Evolutionary conservation across 2,113 vertebrate genomes (phyloP).

Genomic region (Pygoscelis adeliae): DNA sequence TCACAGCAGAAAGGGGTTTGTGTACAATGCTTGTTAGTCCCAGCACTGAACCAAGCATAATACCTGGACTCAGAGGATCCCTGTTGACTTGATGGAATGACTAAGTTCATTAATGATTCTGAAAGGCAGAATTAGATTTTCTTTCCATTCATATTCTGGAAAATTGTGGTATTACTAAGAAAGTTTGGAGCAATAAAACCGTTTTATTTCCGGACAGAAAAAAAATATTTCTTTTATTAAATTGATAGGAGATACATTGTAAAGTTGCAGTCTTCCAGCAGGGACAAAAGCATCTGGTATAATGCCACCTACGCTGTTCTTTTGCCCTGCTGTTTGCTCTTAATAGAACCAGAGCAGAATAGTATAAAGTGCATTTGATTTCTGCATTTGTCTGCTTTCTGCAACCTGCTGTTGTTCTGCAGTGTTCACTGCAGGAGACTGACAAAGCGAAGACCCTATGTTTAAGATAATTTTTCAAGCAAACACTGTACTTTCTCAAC

Average conservation of each 20-base stretch:
- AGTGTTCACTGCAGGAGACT: not conserved
- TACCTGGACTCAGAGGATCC: not conserved
- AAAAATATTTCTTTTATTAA: not conserved
- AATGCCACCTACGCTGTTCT: not conserved
- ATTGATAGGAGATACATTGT: not conserved
- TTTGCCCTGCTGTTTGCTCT: not conserved
- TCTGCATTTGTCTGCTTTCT: slow-evolving; percentile 12
- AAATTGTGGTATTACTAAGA: not conserved
- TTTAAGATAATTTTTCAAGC: not conserved
- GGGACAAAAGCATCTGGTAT: not conserved
- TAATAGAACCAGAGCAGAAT: not conserved
- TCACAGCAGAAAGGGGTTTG: not conserved
- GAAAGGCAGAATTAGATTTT: not conserved
- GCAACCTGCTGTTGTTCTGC: not conserved
- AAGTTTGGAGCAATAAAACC: not conserved
- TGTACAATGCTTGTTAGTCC: not conserved
- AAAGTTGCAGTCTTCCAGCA: not conserved
- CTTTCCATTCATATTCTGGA: not conserved
- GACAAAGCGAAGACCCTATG: not conserved
- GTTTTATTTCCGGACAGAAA: not conserved
- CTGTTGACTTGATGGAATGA: not conserved
- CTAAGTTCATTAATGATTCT: not conserved
- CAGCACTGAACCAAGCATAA: not conserved
- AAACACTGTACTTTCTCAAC: not conserved
- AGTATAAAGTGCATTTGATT: not conserved